Percentiles rank a stretch among this genome's conserved stretches.
phyloP scores from a whole-genome alignment of 2,113 vertebrate species.

The Pangasianodon gigas region DNA sequence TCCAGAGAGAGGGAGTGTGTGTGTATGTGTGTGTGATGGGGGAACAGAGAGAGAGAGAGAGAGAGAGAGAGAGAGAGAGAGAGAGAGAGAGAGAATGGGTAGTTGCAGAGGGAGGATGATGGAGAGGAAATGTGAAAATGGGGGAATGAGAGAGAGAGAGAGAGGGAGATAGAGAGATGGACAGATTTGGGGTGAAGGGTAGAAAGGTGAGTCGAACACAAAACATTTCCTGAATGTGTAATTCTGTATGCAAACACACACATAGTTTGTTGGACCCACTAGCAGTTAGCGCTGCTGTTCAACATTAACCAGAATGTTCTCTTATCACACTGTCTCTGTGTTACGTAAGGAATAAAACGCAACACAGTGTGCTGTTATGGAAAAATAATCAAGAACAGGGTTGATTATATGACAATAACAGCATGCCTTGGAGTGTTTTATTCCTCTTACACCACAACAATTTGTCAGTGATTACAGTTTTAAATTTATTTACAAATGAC shows the following conservation, averaged over 20 bases:
- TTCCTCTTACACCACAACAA: background rate
- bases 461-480: background rate
- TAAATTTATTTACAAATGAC: background rate
- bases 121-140: conserved; percentile 69
- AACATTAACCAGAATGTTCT: background rate
- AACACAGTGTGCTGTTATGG: background rate
- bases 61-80: too few species aligned
- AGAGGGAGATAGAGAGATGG: conserved; percentile 26
- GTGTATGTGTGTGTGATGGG: conserved; percentile 10
- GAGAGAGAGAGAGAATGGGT: conserved; percentile 66
- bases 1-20: conserved; percentile 65
- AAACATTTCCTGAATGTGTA: conserved; percentile 27
- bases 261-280: background rate
- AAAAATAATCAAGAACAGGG: background rate
- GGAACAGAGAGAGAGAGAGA: background rate
- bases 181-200: conserved; percentile 1
- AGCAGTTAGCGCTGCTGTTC: background rate
- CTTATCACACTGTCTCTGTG: background rate
- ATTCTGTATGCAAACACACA: conserved; percentile 34
- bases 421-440: background rate
- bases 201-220: conserved; percentile 19
- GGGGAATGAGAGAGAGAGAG: conserved; percentile 59
- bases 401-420: background rate
- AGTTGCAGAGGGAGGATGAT: background rate
- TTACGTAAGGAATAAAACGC: background rate